Base-by-base conservation (phyloP, 92 coral and sea anemone genomes). In the Zoanthus gigantus region DNA sequence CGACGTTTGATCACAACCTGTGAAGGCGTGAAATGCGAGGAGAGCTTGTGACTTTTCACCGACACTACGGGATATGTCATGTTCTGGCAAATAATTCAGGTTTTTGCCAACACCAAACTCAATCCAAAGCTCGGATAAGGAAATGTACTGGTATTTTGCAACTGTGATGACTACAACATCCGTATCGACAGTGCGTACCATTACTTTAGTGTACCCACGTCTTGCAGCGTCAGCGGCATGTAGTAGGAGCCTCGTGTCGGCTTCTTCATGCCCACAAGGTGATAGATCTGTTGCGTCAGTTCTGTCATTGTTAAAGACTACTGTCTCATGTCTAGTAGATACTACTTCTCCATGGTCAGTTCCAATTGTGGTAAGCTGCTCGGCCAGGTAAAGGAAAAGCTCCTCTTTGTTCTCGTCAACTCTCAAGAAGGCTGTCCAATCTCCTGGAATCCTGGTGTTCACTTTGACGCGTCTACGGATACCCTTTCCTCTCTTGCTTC, bases 61-160 rank as follows among this genome's bases (percentile, higher is more conserved):
- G 17, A 93, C 47, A 15, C 60, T 29, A 16, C 48, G 45, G 46
- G 91, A 76, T n/a, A 91, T 89, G 71, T 18, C 72, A 30, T 94
- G 93, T 6, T 53, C 89, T 77, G 91, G 87, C 10, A 93, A 4
- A 46, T 91, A 91, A 50, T 81, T 77, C 6, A 89, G 74, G 78
- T 94, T 88, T 72, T 94, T 94, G 28, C 96, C 93, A 7, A 66
- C 69, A 4, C 90, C 96, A 92, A 94, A 94, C 52, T 84, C 93
- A 15, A 94, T 71, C 88, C 93, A 92, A 15, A 83, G 57, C 69
- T 89, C 92, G 12, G 85, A n/a, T 32, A 77, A 54, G 28, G 69
- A 14, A 45, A 87, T 9, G 10, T 66, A 52, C 13, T 78, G 90
- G 32, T 47, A 65, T 1, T 34, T 57, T 11, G 88, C 78, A 37